Evolutionary conservation across 2,797 vertebrate genomes (phyloP).

Genomic region (Schizopygopsis pylzovi): DNA sequence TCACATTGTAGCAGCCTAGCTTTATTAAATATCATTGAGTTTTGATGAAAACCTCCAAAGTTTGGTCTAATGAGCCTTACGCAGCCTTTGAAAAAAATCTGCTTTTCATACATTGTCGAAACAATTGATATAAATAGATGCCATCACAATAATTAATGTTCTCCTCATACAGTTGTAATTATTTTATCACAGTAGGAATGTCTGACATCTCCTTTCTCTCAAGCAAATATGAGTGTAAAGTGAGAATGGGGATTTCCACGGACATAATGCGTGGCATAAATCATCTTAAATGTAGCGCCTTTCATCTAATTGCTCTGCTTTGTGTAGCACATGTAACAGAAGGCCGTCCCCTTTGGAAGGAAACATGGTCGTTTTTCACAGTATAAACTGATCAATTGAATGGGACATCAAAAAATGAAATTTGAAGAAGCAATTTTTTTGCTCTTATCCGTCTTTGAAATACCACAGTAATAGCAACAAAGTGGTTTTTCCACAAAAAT

Average conservation of each 20-base stretch:
- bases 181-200: slow-evolving; percentile 54
- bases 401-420: slow-evolving; percentile 74
- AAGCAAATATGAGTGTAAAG: slow-evolving; percentile 62
- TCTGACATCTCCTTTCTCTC: slow-evolving; percentile 56
- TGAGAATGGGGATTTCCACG: slow-evolving; percentile 73
- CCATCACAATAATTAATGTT: slow-evolving; percentile 51
- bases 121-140: slow-evolving; percentile 52
- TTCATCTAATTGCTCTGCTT: slow-evolving; percentile 75
- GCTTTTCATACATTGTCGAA: slow-evolving; percentile 42
- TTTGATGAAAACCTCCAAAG: slow-evolving; percentile 29
- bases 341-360: slow-evolving; percentile 68
- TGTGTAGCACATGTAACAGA: slow-evolving; percentile 71
- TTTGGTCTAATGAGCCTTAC: slow-evolving; percentile 3
- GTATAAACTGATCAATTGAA: slow-evolving; percentile 71
- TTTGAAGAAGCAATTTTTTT: slow-evolving; percentile 70
- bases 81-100: slow-evolving; percentile 6
- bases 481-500: slow-evolving; percentile 84
- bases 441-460: slow-evolving; percentile 73
- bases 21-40: not conserved
- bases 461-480: slow-evolving; percentile 85
- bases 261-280: slow-evolving; percentile 70
- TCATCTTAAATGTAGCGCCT: slow-evolving; percentile 71
- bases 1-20: not conserved
- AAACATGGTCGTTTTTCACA: slow-evolving; percentile 61
- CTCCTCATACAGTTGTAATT: slow-evolving; percentile 46